Evolutionary conservation across 2,888 invertebrate genomes (phyloP), one percentile per base, ranked within the genome.

Genomic region (Mythimna impura): DNA sequence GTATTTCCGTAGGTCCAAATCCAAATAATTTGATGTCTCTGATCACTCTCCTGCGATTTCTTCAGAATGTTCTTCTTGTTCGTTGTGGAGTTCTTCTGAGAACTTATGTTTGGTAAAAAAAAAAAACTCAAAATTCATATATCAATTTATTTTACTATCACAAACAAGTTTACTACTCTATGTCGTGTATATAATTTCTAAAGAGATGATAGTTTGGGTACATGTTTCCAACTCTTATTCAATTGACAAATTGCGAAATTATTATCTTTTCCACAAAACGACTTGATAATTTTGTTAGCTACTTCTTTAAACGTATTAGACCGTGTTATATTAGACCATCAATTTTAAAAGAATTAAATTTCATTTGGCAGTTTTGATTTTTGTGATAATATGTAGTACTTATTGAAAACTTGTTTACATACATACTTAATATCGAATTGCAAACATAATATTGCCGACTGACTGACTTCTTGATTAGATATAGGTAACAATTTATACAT

Each of bases 111-210:
- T 14, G 8, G 10, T 20, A 40, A 79, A 63, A 73, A 55, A 73
- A 55, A 66, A 61, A 67, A 68, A 66, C 36, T 17, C 25, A 12
- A 47, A 34, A 54, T 66, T n/a, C 47, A 76, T 78, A 74, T 81
- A 85, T 78, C 61, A 81, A 78, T 87, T 85, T 86, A 87, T 85
- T 86, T 85, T 86, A 88, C 86, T 88, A 89, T 88, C 87, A 85
- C 87, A 89, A 86, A 87, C 86, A 86, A 80, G 80, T 85, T 80
- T 74, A 81, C 86, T 85, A 88, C 84, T 77, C 81, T 85, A 88
- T 78, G 69, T 78, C 73, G 79, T 86, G 80, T 86, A 87, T 77
- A 85, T 79, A 79, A 85, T 76, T 67, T 82, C 80, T 85, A 85
- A 82, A 85, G 64, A 80, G 71, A 62, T 68, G 52, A 66, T 65